Evolutionary conservation across 92 coral and sea anemone genomes (phyloP), one percentile per base, ranked within the genome.

Genomic region (Parazoanthus darwini): DNA sequence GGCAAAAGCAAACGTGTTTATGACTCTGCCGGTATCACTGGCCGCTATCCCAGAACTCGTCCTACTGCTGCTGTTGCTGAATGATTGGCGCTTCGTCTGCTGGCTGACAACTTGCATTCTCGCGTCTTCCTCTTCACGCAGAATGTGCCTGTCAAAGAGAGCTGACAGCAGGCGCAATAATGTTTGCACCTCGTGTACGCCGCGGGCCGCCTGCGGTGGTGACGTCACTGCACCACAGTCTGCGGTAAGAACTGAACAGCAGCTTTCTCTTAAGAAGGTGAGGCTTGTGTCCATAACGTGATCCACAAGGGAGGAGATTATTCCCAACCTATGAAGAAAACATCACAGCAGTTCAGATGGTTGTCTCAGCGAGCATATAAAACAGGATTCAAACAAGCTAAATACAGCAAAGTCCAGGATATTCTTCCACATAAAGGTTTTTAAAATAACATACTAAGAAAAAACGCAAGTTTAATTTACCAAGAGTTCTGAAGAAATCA

Each of bases 81-180:
- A 51, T 1, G 99, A 95, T 67, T 78, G 89, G 10, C 91, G 94
- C 67, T 93, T 94, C 6, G 81, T 81, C 86, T 92, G 94, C 11
- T 89, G 93, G 50, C 89, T 87, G 59, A 92, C 89, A 50, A 92
- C 63, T 35, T 90, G 92, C 18, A 95, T 89, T 59, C 89, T 88
- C 22, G 90, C 88, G 33, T 94, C 96, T 38, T 97, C 99, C 48
- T 94, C 95, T 26, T 95, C 98, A 14, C 99, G 96, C 11, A 95
- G 93, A 74, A 97, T 97, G 90, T 94, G 92, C n/a, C 92, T 93
- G 84, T 97, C 98, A 90, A 94, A 97, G 16, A 97, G 90, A 39
- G 99, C 95, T 25, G 98, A 94, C 82, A 97, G 90, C 51, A 92
- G 88, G 74, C 96, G 92, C 3, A 97, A 88, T 74, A 97, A 85